Conservation (phyloP, 2,113 vertebrate species). For the Pteropus alecto region DNA sequence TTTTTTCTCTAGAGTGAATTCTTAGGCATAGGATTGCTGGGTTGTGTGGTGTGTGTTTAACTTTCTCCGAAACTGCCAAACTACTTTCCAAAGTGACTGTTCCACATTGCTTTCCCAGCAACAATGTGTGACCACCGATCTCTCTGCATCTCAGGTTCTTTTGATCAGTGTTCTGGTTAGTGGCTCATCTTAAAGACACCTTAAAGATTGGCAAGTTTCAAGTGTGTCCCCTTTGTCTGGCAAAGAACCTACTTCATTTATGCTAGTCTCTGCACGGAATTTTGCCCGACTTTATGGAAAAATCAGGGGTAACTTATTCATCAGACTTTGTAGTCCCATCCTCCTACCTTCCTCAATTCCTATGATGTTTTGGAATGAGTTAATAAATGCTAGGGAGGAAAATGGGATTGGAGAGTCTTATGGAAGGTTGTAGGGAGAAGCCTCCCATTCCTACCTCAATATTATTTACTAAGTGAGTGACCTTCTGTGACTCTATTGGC, state of each 20-base stretch:
- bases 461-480: not conserved
- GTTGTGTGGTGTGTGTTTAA: not conserved
- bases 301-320: not conserved
- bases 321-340: not conserved
- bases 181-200: not conserved
- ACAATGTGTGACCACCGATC: not conserved
- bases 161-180: not conserved
- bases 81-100: not conserved
- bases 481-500: not conserved
- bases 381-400: not conserved
- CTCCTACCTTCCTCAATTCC: rapidly evolving
- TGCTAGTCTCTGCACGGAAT: not conserved
- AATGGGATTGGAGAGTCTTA: too few species aligned
- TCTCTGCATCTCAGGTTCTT: not conserved
- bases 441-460: not conserved
- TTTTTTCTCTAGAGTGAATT: not conserved
- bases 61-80: not conserved
- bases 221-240: not conserved
- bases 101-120: not conserved
- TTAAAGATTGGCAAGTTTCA: not conserved
- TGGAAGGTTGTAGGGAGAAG: not conserved
- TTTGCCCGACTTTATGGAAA: not conserved
- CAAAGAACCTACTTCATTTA: not conserved
- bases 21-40: not conserved
- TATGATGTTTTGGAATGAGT: not conserved